Base-by-base conservation (phyloP, 2,113 vertebrate species). In the Pterocles orientalis region DNA sequence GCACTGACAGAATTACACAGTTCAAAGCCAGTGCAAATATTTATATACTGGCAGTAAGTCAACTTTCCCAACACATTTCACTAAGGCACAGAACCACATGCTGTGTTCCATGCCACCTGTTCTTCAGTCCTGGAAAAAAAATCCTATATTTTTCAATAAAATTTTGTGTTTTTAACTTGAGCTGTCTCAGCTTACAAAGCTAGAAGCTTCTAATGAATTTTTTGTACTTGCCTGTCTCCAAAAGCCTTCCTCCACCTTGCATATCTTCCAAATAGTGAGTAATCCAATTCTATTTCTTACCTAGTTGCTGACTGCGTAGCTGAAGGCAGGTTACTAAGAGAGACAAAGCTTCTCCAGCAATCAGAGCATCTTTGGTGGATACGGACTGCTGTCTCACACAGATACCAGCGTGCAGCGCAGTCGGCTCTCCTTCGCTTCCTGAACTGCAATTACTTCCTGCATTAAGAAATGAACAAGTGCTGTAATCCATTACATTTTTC, bases 391-490 rank as follows among this genome's bases (percentile, higher is more conserved):
- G 99, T 51, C 99, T 98, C 70, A 99, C 99, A 68, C 99, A 99
- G 97, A 99, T 99, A 57, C 99, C 99, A 10, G 99, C 99, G 6
- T 99, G 99, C 91, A 99, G 95, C 0, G 99, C 98, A 12, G 98
- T 99, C 4, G 98, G 97, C 65, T 99, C 99, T 6, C 99, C 99
- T 95, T 99, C 99, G 3, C 99, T 99, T 96, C 99, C 99, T 29
- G 99, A 99, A 94, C 99, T 99, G 98, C 99, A 99, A 82, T 99
- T 99, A 94, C 99, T 99, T 91, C 99, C 99, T 99, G 97, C 65
- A 93, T 86, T 20, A 76, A 80, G 86, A 57, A 87, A 82, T 3
- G 6, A 90, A 93, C 10, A 88, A 82, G 2, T n/a, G 29, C 19
- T 71, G 24, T 41, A 65, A 96, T 26, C 19, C 10, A 65, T n/a